phyloP scores from a whole-genome alignment of 2,113 vertebrate genomes.

The Gadus chalcogrammus region DNA sequence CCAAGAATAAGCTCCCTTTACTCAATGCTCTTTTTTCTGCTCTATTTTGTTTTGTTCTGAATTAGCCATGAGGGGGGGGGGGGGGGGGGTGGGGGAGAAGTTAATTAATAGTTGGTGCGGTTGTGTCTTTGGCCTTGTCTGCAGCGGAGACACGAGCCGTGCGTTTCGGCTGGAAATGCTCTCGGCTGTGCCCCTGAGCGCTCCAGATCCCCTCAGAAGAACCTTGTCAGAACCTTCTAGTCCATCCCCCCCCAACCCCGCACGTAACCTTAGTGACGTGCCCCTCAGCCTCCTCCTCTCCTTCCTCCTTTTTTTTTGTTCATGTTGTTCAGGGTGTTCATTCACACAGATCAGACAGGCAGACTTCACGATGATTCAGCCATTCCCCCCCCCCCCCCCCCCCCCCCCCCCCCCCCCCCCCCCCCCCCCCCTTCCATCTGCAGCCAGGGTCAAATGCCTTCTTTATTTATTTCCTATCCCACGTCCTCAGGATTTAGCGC shows the following conservation, averaged over 20 bases:
- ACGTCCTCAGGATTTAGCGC: conserved; percentile 41
- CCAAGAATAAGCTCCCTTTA: conserved; percentile 79
- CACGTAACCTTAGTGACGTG: neutral
- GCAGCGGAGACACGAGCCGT: no score
- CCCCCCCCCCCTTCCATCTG: conserved; percentile 3
- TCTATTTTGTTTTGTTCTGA: conserved; percentile 33
- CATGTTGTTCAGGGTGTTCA: no score
- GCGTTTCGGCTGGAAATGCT: no score
- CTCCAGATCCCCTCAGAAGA: no score
- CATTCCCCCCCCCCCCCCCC: conserved; percentile 12
- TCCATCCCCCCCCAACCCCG: neutral
- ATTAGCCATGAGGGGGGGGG: no score
- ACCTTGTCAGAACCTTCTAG: no score
- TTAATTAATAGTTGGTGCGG: no score
- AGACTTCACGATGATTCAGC: conserved; percentile 28
- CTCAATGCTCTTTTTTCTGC: conserved; percentile 66
- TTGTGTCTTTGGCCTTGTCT: no score
- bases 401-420: neutral
- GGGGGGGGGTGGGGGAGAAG: neutral
- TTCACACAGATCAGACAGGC: conserved; percentile 16
- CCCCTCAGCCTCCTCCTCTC: conserved; percentile 17
- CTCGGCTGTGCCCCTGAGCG: no score
- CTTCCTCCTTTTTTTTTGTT: conserved; percentile 4
- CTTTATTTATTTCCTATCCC: conserved; percentile 16
- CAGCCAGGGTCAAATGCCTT: conserved; percentile 38